A percentile compares a stretch with the other conserved stretches of the same genome.
phyloP scores from a whole-genome alignment of 2,113 vertebrate genomes.

The Xiphias gladius region DNA sequence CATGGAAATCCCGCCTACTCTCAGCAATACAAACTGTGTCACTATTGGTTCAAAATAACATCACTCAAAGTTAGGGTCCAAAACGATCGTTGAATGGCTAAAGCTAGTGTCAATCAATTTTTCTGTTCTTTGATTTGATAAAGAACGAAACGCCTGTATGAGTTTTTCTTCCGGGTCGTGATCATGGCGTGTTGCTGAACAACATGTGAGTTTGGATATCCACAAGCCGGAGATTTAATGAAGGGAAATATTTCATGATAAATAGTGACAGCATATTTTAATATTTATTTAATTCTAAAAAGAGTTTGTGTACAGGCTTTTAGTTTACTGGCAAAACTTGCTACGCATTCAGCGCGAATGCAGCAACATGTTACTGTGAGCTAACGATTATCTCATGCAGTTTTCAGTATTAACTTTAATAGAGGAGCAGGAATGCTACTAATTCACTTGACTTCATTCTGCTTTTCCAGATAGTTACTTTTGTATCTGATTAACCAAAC shows the following conservation, averaged over 20 bases:
- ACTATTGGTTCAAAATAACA: conserved; percentile 36
- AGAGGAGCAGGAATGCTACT: background rate
- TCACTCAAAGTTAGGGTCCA: background rate
- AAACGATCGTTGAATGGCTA: conserved; percentile 4
- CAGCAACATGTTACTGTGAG: background rate
- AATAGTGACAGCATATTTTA: background rate
- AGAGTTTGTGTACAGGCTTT: accelerated
- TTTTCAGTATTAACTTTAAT: background rate
- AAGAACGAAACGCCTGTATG: accelerated
- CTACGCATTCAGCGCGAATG: background rate
- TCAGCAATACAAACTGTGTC: accelerated
- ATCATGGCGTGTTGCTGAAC: conserved; percentile 74
- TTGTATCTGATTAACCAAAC: background rate
- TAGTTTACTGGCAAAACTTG: background rate
- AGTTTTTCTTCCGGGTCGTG: conserved; percentile 72
- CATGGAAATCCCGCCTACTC: conserved; percentile 75
- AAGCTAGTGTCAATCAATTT: conserved; percentile 22
- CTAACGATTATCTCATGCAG: conserved; percentile 1
- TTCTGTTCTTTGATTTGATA: conserved; percentile 65
- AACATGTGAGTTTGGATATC: conserved; percentile 77
- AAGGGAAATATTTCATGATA: background rate
- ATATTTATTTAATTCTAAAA: background rate
- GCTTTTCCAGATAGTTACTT: background rate
- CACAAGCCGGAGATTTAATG: conserved; percentile 4
- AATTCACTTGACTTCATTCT: background rate